Evolutionary conservation across 1,140 invertebrate genomes (phyloP).

Genomic region (Drosophila pandora): DNA sequence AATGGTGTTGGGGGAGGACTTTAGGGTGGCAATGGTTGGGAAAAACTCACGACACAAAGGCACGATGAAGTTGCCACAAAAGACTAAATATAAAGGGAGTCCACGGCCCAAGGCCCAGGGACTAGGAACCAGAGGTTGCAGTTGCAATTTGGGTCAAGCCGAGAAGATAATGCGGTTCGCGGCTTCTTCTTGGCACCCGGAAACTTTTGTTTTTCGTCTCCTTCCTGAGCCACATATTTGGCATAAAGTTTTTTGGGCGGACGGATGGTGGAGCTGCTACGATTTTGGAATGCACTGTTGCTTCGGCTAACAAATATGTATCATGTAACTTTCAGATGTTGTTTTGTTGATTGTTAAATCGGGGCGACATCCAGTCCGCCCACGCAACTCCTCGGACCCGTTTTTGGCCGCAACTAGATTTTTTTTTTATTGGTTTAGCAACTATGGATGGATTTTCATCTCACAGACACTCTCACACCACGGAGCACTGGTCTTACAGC

Average conservation of each 20-base stretch:
- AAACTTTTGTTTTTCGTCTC: conserved; percentile 53
- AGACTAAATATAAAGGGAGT: conserved; percentile 37
- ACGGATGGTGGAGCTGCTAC: not conserved
- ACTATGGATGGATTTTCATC: not conserved
- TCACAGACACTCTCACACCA: conserved; percentile 31
- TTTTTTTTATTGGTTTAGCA: conserved; percentile 4
- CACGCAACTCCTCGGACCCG: conserved; percentile 60
- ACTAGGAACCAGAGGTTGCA: conserved; percentile 24
- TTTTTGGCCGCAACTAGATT: conserved; percentile 44
- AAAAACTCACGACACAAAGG: conserved; percentile 18
- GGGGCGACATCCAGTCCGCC: conserved; percentile 65
- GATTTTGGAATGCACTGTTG: conserved; percentile 60
- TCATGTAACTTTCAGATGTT: conserved; percentile 21
- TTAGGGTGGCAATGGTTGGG: not conserved
- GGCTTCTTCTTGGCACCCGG: conserved; percentile 31
- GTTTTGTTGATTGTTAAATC: conserved; percentile 49
- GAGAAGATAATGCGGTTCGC: conserved; percentile 66
- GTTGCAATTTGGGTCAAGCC: conserved; percentile 72
- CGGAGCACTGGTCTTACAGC: conserved; percentile 17
- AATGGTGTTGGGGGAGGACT: not conserved
- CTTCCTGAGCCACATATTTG: not conserved
- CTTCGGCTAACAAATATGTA: conserved; percentile 48
- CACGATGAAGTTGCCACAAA: conserved; percentile 58
- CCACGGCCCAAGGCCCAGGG: not conserved
- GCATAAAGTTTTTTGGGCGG: not conserved